Evolutionary conservation across 2,888 invertebrate genomes (phyloP).

Genomic region (Torymus tubicola): DNA sequence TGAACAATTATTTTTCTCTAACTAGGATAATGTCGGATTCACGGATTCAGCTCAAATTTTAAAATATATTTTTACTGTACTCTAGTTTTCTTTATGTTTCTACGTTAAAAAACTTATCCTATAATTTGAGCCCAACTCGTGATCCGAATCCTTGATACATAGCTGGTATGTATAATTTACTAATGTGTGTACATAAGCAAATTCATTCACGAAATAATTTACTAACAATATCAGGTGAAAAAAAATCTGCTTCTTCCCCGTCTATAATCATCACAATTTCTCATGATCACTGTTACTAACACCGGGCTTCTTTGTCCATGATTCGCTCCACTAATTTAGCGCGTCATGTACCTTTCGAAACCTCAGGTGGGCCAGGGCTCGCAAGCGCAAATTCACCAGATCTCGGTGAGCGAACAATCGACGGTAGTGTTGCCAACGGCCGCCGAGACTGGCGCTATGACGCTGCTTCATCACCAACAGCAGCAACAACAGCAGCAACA

Average conservation of each 20-base stretch:
- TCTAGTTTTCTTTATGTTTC: too few species aligned
- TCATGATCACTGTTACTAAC: conserved; percentile 26
- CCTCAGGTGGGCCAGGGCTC: conserved; percentile 74
- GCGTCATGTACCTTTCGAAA: conserved; percentile 45
- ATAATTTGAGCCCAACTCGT: too few species aligned
- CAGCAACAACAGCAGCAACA: conserved; percentile 56
- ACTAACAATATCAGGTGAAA: background rate
- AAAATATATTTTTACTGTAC: too few species aligned
- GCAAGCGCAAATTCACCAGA: conserved; percentile 74
- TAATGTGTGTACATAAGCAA: background rate
- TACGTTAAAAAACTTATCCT: too few species aligned
- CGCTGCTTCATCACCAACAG: conserved; percentile 74
- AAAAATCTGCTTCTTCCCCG: too few species aligned
- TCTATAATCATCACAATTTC: too few species aligned
- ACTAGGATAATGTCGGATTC: too few species aligned
- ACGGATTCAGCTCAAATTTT: too few species aligned
- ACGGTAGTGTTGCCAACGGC: conserved; percentile 79
- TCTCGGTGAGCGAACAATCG: conserved; percentile 73
- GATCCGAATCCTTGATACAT: too few species aligned
- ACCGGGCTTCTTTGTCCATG: conserved; percentile 21
- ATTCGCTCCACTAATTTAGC: conserved; percentile 45
- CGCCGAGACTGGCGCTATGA: conserved; percentile 77
- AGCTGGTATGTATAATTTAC: background rate
- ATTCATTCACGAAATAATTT: background rate
- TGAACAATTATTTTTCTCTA: too few species aligned